These are phyloP conservation scores for Corydoras sp. DNA, from an alignment of 2,113 vertebrate genomes.

Conservation along the genomic window DNA sequence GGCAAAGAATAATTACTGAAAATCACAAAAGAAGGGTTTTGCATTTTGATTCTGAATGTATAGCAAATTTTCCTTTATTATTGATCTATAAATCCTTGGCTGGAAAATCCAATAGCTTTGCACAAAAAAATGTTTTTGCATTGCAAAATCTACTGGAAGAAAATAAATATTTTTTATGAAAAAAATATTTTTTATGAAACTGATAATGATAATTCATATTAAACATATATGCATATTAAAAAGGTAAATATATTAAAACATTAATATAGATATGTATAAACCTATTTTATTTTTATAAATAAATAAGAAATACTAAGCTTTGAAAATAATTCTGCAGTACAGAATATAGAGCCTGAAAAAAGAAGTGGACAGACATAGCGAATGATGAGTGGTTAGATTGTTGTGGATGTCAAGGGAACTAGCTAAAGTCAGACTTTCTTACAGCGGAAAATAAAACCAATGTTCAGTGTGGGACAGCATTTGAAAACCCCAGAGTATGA, in stretches of 20 bases:
- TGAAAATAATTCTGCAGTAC: too few relatives aligned
- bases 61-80: slow-evolving; percentile 30
- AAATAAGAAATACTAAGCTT: too few relatives aligned
- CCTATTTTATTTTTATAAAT: too few relatives aligned
- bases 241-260: too few relatives aligned
- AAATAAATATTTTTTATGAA: not conserved
- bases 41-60: slow-evolving; percentile 41
- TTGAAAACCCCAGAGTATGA: slow-evolving; percentile 38
- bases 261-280: too few relatives aligned
- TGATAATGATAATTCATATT: too few relatives aligned
- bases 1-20: slow-evolving; percentile 31
- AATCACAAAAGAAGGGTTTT: slow-evolving; percentile 33
- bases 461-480: slow-evolving; percentile 46
- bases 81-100: slow-evolving; percentile 22
- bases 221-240: too few relatives aligned
- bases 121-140: slow-evolving; percentile 29
- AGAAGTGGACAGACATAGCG: not conserved
- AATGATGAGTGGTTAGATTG: not conserved
- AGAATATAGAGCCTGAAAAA: not conserved
- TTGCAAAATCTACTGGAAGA: slow-evolving; percentile 11
- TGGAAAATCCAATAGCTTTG: slow-evolving; percentile 18
- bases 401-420: slow-evolving; percentile 28
- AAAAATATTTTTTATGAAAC: too few relatives aligned
- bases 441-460: slow-evolving; percentile 44
- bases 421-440: slow-evolving; percentile 39